phyloP scores from a whole-genome alignment of 2,113 vertebrate genomes.

The Bostrychus sinensis region DNA sequence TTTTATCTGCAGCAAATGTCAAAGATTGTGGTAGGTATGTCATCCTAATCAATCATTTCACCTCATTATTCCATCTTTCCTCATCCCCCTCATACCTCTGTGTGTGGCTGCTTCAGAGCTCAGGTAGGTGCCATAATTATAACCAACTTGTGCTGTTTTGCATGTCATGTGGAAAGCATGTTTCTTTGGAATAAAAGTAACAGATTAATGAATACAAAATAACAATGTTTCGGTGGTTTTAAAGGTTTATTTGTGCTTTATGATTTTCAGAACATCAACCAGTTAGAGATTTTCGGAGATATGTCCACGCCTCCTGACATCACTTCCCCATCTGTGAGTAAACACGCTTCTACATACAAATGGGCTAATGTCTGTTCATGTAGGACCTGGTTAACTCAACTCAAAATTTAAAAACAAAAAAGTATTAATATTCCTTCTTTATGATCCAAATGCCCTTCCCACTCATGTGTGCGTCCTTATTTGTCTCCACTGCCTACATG shows the following conservation, averaged over 20 bases:
- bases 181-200: conserved; percentile 32
- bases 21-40: conserved; percentile 59
- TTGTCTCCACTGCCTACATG: not conserved
- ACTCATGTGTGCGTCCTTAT: conserved; percentile 2
- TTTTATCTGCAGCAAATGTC: conserved; percentile 33
- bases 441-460: not conserved
- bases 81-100: conserved; percentile 37
- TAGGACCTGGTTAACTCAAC: too few relatives aligned
- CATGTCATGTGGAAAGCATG: conserved; percentile 65
- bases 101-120: conserved; percentile 47
- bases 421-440: too few relatives aligned
- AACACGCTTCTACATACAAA: too few relatives aligned
- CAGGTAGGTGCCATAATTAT: conserved; percentile 64
- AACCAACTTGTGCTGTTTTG: conserved; percentile 27
- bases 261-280: conserved; percentile 92
- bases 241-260: conserved; percentile 30
- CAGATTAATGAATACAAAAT: not conserved
- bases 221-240: not conserved
- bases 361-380: too few relatives aligned
- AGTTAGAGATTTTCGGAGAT: conserved; percentile 98
- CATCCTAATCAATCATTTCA: conserved; percentile 66
- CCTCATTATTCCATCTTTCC: conserved; percentile 65
- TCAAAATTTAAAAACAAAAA: too few relatives aligned
- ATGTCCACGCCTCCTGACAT: conserved; percentile 99
- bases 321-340: conserved; percentile 96